Percentiles rank a stretch among this genome's conserved stretches.
Evolutionary conservation across 1,140 invertebrate species (phyloP).

Genomic region (Drosophila tropicalis): DNA sequence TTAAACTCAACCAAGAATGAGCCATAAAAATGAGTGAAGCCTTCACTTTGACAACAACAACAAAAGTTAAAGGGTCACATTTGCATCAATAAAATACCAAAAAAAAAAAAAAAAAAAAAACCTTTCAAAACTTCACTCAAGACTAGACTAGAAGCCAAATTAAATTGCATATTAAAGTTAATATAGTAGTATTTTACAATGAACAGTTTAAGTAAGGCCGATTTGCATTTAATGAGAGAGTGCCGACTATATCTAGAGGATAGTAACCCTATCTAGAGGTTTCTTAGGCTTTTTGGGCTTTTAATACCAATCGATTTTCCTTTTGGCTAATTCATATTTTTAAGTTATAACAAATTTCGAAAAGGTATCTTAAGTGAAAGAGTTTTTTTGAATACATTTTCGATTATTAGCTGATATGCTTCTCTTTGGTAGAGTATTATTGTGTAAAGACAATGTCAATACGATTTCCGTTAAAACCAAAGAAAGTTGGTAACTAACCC

Average conservation of each 20-base stretch:
- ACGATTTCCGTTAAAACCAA: neutral
- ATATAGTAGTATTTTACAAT: no score
- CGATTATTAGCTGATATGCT: neutral
- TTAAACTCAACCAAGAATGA: slow-evolving; percentile 62
- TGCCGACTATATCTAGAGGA: no score
- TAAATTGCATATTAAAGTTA: no score
- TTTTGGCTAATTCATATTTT: no score
- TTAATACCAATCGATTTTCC: no score
- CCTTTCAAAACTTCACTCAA: neutral
- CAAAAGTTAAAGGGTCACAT: slow-evolving; percentile 5
- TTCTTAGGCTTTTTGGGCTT: no score
- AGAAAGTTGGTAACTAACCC: slow-evolving; percentile 3
- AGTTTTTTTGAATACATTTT: no score
- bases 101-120: neutral
- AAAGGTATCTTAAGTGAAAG: no score
- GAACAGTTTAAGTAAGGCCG: no score
- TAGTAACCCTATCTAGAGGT: no score
- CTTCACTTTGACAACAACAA: slow-evolving; percentile 42
- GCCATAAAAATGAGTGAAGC: slow-evolving; percentile 34
- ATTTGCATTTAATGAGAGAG: no score
- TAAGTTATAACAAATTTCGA: no score
- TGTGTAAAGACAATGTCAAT: slow-evolving; percentile 1
- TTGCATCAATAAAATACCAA: neutral
- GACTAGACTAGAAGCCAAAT: neutral
- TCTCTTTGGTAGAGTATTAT: neutral